Evolutionary conservation across 1,140 invertebrate genomes (phyloP).

Genomic region (Lysiphlebus fabarum): DNA sequence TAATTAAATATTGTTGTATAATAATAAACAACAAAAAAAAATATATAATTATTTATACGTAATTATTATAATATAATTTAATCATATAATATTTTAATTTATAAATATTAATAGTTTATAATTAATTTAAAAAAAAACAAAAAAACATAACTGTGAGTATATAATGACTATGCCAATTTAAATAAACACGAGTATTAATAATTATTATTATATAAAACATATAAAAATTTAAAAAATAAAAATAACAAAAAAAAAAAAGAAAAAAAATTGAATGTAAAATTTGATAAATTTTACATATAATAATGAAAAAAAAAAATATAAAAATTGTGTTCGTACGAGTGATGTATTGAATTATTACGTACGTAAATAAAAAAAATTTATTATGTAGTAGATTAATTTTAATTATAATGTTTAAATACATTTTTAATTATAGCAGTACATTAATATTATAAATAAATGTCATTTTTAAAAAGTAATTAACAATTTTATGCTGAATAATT

Average conservation of each 20-base stretch:
- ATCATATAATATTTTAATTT: conserved; percentile 45
- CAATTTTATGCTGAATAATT: neutral
- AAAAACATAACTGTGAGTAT: conserved; percentile 38
- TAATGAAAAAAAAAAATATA: conserved; percentile 3
- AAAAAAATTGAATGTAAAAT: conserved; percentile 13
- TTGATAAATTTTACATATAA: too few species aligned
- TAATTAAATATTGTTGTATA: conserved; percentile 10
- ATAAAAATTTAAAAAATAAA: too few species aligned
- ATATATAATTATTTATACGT: conserved; percentile 25
- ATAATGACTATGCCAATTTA: conserved; percentile 37
- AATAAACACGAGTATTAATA: conserved; percentile 38
- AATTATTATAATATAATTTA: conserved; percentile 38
- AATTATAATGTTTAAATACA: too few species aligned
- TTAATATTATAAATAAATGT: too few species aligned
- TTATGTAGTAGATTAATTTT: too few species aligned
- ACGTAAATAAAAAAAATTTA: too few species aligned
- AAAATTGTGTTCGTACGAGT: too few species aligned
- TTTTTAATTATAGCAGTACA: too few species aligned
- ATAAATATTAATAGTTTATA: conserved; percentile 44
- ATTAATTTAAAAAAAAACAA: conserved; percentile 33
- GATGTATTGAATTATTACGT: too few species aligned
- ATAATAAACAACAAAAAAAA: conserved; percentile 24
- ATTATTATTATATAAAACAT: conserved; percentile 4
- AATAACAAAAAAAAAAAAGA: conserved; percentile 20
- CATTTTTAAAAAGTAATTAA: too few species aligned